phyloP scores from a whole-genome alignment of 2,888 invertebrate genomes.

The Heliconius cydno region DNA sequence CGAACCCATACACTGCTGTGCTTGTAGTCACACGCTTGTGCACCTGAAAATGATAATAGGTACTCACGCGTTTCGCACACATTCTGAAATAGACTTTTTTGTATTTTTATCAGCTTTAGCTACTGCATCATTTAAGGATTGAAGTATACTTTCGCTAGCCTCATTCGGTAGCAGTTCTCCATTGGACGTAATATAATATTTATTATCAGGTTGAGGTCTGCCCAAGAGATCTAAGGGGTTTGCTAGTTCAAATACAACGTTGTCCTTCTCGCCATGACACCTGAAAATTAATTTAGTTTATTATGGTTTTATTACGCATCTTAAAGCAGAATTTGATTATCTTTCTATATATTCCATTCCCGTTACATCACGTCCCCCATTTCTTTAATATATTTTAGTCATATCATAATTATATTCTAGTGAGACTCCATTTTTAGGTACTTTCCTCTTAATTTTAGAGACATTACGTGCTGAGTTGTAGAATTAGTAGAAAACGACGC shows the following conservation, averaged over 20 bases:
- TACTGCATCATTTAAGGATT: conserved; percentile 59
- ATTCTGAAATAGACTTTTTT: conserved; percentile 61
- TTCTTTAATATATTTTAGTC: too few species aligned
- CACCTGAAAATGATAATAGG: too few species aligned
- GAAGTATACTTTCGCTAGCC: conserved; percentile 55
- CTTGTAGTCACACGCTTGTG: too few species aligned
- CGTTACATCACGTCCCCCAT: too few species aligned
- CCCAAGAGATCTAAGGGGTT: conserved; percentile 71
- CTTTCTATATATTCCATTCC: too few species aligned
- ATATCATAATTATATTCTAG: too few species aligned
- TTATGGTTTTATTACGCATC: too few species aligned
- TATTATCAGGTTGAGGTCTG: conserved; percentile 61
- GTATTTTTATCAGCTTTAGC: conserved; percentile 63
- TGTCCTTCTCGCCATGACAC: conserved; percentile 87
- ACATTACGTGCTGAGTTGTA: too few species aligned
- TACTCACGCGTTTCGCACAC: conserved; percentile 61
- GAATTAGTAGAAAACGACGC: too few species aligned
- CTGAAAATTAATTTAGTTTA: conserved; percentile 53
- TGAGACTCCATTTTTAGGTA: too few species aligned
- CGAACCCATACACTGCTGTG: too few species aligned
- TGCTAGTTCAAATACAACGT: conserved; percentile 84
- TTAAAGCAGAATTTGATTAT: neutral
- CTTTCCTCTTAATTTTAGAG: too few species aligned
- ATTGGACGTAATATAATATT: conserved; percentile 65
- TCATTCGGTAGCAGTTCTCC: conserved; percentile 62